Percentiles rank a stretch among this genome's conserved stretches.
These are phyloP conservation scores for Nannobrachium achirus DNA, from an alignment of 2,113 vertebrate species.

Conservation along the genomic window DNA sequence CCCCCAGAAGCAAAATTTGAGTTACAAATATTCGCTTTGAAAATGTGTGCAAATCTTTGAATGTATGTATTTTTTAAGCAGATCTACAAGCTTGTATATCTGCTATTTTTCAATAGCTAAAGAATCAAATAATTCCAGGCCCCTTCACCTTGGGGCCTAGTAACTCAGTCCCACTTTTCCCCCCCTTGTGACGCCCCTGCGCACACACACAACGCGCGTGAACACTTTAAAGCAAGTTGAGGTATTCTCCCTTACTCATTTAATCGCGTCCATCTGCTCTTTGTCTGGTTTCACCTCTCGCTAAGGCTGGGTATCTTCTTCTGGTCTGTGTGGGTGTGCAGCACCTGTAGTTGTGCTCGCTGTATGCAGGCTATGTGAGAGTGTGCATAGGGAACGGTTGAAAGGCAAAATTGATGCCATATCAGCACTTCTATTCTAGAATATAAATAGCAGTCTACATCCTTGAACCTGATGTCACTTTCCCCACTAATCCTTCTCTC, in stretches of 20 bases:
- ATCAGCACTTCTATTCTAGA: conserved; percentile 53
- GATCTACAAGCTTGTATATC: too few relatives aligned
- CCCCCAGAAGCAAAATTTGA: too few relatives aligned
- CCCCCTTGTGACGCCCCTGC: too few relatives aligned
- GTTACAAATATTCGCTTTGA: too few relatives aligned
- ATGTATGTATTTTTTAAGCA: too few relatives aligned
- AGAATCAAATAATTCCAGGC: too few relatives aligned
- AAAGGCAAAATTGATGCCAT: conserved; percentile 61
- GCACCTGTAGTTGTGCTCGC: conserved; percentile 8
- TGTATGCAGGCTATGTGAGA: conserved; percentile 28
- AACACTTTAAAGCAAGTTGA: conserved; percentile 39
- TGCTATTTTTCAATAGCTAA: too few relatives aligned
- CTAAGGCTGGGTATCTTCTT: background rate
- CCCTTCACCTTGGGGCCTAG: too few relatives aligned
- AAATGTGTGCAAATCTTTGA: too few relatives aligned
- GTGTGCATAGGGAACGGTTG: conserved; percentile 48
- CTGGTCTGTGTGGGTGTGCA: conserved; percentile 32
- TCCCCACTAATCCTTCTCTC: conserved; percentile 23
- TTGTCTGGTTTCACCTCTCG: conserved; percentile 37
- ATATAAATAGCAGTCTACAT: too few relatives aligned
- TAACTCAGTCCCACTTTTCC: too few relatives aligned
- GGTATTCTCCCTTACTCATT: conserved; percentile 49
- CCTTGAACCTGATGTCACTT: conserved; percentile 62
- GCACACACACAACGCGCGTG: background rate
- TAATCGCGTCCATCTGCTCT: conserved; percentile 57